Base-by-base conservation (phyloP, 1,140 invertebrate species). In the Monomorium pharaonis region DNA sequence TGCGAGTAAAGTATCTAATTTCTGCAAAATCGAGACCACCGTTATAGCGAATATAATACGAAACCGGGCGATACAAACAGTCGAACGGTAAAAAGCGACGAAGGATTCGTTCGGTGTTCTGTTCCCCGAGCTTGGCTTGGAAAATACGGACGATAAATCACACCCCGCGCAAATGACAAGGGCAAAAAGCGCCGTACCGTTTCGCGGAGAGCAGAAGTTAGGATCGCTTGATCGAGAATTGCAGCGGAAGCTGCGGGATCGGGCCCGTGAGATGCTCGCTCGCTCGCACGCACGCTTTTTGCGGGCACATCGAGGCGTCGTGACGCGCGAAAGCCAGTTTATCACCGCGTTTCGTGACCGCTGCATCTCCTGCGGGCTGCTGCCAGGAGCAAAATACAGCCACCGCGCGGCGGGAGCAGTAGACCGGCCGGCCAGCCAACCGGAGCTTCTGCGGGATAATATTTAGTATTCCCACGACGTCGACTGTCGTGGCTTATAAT, bases 401-500 rank as follows among this genome's bases (percentile, higher is more conserved):
- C 47, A 86, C 51, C 37, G 44, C 7, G 44, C 60, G 88, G 49
- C 87, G 67, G 76, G 72, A 88, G 80, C 49, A 77, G 86, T 67
- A 78, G 85, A 89, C 67, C 85, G 54, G 65, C 78, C 67, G 84
- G 88, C 89, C 54, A 85, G 85, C 88, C 87, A 88, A 85, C 54
- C 85, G 62, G 33, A 89, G 89, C 84, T 93, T 92, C 91, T 88
- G 87, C 89, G 88, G 92, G 91, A 94, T 94, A 94, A 94, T 94
- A 95, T 94, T 95, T 94, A 93, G 94, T 94, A 95, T 95, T 94
- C 94, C 94, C 93, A 86, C 74, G 87, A 90, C 92, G 94, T 93
- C 81, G 78, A 87, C 93, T 94, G 93, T 95, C 94, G 94, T 89
- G 94, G 94, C 93, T 95, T 94, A 95, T 95, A 94, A 95, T 95